A percentile compares a stretch with the other conserved stretches of the same genome.
Conservation (phyloP, 1,140 invertebrate genomes). For the Chlorops oryzae region DNA sequence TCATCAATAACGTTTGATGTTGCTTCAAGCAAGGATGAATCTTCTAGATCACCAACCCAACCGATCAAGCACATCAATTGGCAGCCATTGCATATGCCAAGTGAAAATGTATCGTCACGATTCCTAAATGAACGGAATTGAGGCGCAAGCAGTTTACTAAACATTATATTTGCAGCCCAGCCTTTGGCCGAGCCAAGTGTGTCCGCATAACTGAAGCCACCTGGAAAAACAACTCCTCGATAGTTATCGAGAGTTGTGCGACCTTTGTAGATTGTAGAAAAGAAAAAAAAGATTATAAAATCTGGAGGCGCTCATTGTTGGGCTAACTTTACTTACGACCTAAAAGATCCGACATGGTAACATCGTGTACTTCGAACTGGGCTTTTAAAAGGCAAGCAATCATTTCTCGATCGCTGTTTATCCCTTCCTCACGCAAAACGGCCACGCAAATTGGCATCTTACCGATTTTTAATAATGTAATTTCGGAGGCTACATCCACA, state of each 20-base stretch:
- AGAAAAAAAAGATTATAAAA: neutral
- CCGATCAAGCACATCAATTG: constrained; percentile 87
- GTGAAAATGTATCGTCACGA: constrained; percentile 81
- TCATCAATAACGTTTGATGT: constrained; percentile 41
- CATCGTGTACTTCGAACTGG: constrained; percentile 88
- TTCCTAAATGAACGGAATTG: constrained; percentile 70
- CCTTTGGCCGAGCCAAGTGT: constrained; percentile 95
- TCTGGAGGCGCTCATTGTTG: neutral
- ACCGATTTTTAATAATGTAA: constrained; percentile 38
- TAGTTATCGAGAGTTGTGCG: constrained; percentile 69
- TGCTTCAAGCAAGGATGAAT: constrained; percentile 15
- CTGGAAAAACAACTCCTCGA: constrained; percentile 87
- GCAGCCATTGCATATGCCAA: constrained; percentile 97
- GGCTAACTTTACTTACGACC: constrained; percentile 49
- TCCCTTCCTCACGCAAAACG: constrained; percentile 92
- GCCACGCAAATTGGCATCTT: constrained; percentile 64
- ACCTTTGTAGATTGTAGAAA: constrained; percentile 24
- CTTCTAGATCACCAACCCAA: constrained; percentile 58
- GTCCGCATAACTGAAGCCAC: constrained; percentile 97
- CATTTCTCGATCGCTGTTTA: constrained; percentile 97
- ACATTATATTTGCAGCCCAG: constrained; percentile 89
- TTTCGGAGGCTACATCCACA: constrained; percentile 60
- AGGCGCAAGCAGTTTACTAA: constrained; percentile 56
- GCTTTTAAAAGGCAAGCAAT: constrained; percentile 84
- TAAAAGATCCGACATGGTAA: constrained; percentile 86